Conservation (phyloP, 1,140 invertebrate species). For the Babylonia areolata region DNA sequence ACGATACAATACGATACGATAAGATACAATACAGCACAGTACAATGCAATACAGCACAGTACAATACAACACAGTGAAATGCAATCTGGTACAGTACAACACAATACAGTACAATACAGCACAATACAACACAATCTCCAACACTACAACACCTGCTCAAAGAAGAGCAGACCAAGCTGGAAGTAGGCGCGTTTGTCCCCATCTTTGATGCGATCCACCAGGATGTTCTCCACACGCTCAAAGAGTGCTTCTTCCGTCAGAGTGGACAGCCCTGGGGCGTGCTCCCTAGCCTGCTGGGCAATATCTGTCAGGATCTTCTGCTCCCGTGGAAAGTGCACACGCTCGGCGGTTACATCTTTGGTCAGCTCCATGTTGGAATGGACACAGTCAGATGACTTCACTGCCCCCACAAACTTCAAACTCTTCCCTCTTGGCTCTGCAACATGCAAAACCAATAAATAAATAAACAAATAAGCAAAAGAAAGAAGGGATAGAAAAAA, state of each 20-base stretch:
- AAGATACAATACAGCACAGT: no score
- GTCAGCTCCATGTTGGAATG: slow-evolving; percentile 31
- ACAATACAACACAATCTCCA: background rate
- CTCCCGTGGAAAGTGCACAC: slow-evolving; percentile 54
- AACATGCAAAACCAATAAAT: no score
- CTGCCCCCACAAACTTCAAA: no score
- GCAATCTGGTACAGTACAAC: no score
- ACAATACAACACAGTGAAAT: no score
- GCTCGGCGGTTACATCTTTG: slow-evolving; percentile 49
- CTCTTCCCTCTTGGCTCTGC: no score
- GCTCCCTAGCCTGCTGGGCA: slow-evolving; percentile 62
- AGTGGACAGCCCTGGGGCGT: slow-evolving; percentile 46
- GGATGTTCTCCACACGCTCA: slow-evolving; percentile 71
- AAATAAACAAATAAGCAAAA: no score
- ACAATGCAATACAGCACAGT: no score
- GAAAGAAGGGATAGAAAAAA: no score
- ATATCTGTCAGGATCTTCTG: slow-evolving; percentile 68
- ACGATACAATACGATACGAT: no score
- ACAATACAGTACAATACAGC: no score
- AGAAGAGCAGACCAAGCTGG: slow-evolving; percentile 73
- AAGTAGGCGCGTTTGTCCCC: slow-evolving; percentile 70
- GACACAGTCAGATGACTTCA: background rate
- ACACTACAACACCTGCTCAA: slow-evolving; percentile 68
- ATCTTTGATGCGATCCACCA: slow-evolving; percentile 69
- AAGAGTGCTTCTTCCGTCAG: slow-evolving; percentile 69